A percentile compares a stretch with the other conserved stretches of the same genome.
phyloP scores from a whole-genome alignment of 2,888 invertebrate genomes.

The Cantharis rufa region DNA sequence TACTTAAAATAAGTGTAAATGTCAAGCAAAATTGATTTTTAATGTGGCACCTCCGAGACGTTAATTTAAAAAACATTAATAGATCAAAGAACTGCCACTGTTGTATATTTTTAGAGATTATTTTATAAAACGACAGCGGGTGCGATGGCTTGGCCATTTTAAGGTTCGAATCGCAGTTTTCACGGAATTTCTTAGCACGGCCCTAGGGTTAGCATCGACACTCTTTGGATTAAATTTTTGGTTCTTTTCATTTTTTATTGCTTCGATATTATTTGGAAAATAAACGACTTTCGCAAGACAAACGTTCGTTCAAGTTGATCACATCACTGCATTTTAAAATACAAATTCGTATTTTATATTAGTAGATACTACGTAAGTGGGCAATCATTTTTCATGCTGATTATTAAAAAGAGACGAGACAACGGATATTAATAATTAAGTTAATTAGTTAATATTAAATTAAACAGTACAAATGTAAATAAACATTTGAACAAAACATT shows the following conservation, averaged over 20 bases:
- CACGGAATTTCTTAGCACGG: no score
- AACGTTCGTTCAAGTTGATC: background rate
- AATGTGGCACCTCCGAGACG: background rate
- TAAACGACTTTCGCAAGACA: background rate
- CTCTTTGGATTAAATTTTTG: no score
- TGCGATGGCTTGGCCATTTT: no score
- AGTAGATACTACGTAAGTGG: background rate
- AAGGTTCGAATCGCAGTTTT: no score
- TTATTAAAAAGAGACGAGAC: background rate
- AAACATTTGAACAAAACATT: background rate
- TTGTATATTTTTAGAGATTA: background rate
- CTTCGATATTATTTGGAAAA: background rate
- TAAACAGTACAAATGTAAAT: background rate
- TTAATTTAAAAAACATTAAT: background rate
- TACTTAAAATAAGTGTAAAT: background rate
- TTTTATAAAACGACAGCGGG: no score
- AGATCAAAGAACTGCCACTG: background rate
- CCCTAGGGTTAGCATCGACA: no score
- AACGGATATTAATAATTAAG: background rate
- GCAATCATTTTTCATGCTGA: background rate
- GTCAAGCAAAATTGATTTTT: background rate
- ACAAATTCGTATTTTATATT: background rate
- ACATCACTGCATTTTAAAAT: background rate
- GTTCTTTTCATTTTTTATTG: background rate
- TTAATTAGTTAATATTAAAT: background rate